phyloP scores from a whole-genome alignment of 2,113 vertebrate genomes.

The Sylvietta virens region DNA sequence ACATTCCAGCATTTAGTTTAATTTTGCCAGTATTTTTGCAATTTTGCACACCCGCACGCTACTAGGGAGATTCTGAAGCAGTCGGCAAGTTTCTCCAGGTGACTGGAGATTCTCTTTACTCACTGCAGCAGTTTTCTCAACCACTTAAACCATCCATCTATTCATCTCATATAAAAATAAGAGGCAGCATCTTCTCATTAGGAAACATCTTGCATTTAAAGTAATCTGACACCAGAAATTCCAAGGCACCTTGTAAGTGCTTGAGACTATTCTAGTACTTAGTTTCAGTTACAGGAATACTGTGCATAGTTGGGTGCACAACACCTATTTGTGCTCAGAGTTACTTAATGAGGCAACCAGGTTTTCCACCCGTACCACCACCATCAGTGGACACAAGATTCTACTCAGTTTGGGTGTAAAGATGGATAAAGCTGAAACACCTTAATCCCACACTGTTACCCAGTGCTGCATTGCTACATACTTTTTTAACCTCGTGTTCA shows the following conservation, averaged over 20 bases:
- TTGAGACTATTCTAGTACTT: not conserved
- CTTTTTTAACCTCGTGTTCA: constrained; percentile 61
- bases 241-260: not conserved
- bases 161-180: not conserved
- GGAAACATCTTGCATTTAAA: not conserved
- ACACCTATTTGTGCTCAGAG: not conserved
- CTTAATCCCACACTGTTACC: not conserved
- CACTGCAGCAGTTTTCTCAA: not conserved
- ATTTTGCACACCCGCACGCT: not conserved
- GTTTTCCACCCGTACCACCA: not conserved
- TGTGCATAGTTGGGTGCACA: not conserved
- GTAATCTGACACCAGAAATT: not conserved
- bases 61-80: not conserved
- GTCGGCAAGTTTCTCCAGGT: not conserved
- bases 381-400: not conserved
- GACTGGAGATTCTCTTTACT: not conserved
- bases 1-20: not conserved
- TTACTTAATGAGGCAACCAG: not conserved
- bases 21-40: not conserved
- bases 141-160: not conserved
- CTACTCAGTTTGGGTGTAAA: not conserved
- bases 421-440: not conserved
- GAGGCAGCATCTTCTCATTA: not conserved
- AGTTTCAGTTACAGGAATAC: not conserved
- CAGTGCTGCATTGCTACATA: constrained; percentile 53